phyloP scores from a whole-genome alignment of 2,797 vertebrate species.

The Potorous gilbertii region DNA sequence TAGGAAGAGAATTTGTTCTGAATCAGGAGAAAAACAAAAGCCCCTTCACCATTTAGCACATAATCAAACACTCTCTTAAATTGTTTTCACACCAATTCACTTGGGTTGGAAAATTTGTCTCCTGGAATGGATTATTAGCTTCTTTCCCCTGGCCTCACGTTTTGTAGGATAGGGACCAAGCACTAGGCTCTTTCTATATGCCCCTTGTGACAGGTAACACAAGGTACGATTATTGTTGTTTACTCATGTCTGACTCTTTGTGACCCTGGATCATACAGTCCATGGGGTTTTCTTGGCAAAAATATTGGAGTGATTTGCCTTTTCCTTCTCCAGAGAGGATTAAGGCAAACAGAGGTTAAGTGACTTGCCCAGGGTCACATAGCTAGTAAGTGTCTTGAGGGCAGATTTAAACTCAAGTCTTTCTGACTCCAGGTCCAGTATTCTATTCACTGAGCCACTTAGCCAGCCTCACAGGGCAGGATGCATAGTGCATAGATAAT shows the following conservation, averaged over 20 bases:
- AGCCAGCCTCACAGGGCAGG: not conserved
- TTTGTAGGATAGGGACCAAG: not conserved
- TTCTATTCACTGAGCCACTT: not conserved
- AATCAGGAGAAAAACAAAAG: conserved; percentile 40
- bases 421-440: not conserved
- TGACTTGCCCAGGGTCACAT: not conserved
- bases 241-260: not conserved
- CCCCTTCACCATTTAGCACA: conserved; percentile 5
- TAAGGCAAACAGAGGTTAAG: no score
- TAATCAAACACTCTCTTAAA: not conserved
- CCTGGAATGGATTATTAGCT: not conserved
- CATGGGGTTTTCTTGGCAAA: not conserved
- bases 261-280: not conserved
- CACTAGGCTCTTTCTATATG: not conserved
- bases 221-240: not conserved
- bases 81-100: conserved; percentile 41
- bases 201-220: not conserved
- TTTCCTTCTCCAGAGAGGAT: no score
- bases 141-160: not conserved
- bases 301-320: not conserved
- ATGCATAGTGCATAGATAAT: not conserved
- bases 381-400: not conserved
- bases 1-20: conserved; percentile 11
- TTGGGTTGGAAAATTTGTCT: not conserved
- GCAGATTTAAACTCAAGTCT: not conserved